These are phyloP conservation scores for Glossophaga mutica DNA, from an alignment of 2,797 vertebrate genomes.

Conservation along the genomic window DNA sequence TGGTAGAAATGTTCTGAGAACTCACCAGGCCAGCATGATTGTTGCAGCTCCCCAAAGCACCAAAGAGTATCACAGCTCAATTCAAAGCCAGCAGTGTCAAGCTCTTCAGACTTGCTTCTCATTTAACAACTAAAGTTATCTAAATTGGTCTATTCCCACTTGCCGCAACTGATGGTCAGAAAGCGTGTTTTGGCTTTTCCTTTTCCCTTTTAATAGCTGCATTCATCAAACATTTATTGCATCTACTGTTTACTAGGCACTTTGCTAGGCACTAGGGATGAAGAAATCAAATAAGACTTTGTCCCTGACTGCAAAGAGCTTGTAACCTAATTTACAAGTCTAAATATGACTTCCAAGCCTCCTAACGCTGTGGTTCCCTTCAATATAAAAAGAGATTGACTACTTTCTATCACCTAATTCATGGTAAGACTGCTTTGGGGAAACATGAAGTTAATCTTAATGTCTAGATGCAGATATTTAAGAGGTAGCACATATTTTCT, in stretches of 20 bases:
- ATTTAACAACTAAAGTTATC: conserved; percentile 42
- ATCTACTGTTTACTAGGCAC: conserved; percentile 45
- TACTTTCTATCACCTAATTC: background rate
- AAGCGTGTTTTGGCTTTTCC: background rate
- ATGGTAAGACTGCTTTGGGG: background rate
- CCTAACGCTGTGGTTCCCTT: background rate
- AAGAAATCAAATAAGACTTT: conserved; percentile 41
- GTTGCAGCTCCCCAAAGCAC: background rate
- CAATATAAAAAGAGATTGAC: background rate
- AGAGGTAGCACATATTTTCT: background rate
- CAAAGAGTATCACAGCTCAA: background rate
- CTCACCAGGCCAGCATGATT: background rate
- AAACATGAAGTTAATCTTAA: background rate
- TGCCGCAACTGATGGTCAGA: conserved; percentile 20
- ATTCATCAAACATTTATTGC: conserved; percentile 55
- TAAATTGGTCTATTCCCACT: conserved; percentile 59
- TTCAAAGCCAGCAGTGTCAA: conserved; percentile 20
- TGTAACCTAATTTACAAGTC: conserved; percentile 45
- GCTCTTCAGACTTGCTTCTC: conserved; percentile 51
- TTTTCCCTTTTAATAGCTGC: conserved; percentile 33
- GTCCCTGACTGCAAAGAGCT: background rate
- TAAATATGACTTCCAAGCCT: background rate
- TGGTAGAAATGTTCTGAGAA: background rate
- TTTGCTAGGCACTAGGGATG: conserved; percentile 44
- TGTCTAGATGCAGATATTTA: background rate